Percentiles rank a stretch among this genome's conserved stretches.
Conservation (phyloP, 2,888 invertebrate genomes). For the Parthenolecanium corni region DNA sequence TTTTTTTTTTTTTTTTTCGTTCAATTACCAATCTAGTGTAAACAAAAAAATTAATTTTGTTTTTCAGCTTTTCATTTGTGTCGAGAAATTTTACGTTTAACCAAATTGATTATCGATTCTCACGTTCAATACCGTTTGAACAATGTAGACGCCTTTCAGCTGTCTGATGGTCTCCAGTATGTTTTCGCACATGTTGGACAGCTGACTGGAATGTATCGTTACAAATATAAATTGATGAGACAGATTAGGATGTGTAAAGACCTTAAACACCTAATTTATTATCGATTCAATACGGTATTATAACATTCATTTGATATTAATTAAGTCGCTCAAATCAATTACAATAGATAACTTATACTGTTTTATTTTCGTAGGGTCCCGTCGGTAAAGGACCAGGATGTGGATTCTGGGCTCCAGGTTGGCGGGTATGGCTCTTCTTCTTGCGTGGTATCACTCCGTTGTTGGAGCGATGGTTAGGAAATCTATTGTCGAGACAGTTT, state of each 20-base stretch:
- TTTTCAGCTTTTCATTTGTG: slow-evolving; percentile 90
- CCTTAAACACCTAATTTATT: slow-evolving; percentile 97
- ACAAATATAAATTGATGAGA: slow-evolving; percentile 96
- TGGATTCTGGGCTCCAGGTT: slow-evolving; percentile 97
- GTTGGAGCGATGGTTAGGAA: slow-evolving; percentile 97
- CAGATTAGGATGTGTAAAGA: slow-evolving; percentile 99
- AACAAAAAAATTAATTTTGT: slow-evolving; percentile 24
- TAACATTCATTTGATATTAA: neutral
- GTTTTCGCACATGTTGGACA: slow-evolving; percentile 99
- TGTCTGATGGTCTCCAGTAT: slow-evolving; percentile 96
- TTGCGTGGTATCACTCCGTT: slow-evolving; percentile 98
- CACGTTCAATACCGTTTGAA: slow-evolving; percentile 98
- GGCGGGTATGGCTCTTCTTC: slow-evolving; percentile 99
- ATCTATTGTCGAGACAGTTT: slow-evolving; percentile 93
- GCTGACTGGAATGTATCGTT: slow-evolving; percentile 98
- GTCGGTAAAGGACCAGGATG: slow-evolving; percentile 98
- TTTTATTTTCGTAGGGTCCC: slow-evolving; percentile 55
- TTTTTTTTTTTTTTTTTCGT: neutral
- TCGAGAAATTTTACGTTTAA: slow-evolving; percentile 94
- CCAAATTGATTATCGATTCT: slow-evolving; percentile 96
- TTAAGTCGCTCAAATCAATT: neutral
- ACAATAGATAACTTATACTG: neutral
- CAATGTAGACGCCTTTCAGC: slow-evolving; percentile 97
- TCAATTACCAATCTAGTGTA: neutral
- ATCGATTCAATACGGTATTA: slow-evolving; percentile 92